Percentiles rank a stretch among this genome's conserved stretches.
phyloP scores from a whole-genome alignment of 2,797 vertebrate species.

The Emydoidea blandingii region DNA sequence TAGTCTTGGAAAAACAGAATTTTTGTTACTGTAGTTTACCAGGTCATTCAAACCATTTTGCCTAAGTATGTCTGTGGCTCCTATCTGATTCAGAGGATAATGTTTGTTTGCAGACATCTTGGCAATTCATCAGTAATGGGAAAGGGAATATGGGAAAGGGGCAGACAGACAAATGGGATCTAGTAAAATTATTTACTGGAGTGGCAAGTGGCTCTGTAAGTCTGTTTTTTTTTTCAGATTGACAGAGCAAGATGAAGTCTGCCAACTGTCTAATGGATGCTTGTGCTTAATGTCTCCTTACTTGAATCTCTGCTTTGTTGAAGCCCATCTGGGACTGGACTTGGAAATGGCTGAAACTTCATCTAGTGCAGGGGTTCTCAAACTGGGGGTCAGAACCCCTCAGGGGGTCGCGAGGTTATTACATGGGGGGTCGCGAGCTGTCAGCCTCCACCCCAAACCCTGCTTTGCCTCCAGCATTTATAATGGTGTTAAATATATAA shows the following conservation, averaged over 20 bases:
- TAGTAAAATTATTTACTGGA: background rate
- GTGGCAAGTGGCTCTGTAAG: background rate
- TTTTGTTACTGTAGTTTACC: background rate
- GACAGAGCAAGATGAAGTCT: background rate
- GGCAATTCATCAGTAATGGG: background rate
- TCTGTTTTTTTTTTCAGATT: background rate
- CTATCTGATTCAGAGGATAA: background rate
- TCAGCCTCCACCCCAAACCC: too few relatives aligned
- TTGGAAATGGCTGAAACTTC: background rate
- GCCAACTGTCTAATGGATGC: background rate
- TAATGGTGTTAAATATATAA: too few relatives aligned
- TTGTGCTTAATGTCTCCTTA: background rate
- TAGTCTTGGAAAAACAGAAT: background rate
- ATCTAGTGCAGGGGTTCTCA: background rate
- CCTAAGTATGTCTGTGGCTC: background rate
- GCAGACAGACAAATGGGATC: background rate
- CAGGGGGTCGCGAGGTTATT: too few relatives aligned
- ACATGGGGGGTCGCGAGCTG: too few relatives aligned
- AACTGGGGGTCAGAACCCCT: too few relatives aligned
- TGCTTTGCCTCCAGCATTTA: too few relatives aligned
- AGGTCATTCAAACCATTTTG: background rate
- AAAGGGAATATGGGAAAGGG: background rate
- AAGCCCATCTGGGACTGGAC: background rate
- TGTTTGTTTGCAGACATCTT: background rate
- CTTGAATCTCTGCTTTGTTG: background rate